Evolutionary conservation across 2,888 invertebrate genomes (phyloP), one percentile per base, ranked within the genome.

Genomic region (Ashinkailepas kermadecensis): DNA sequence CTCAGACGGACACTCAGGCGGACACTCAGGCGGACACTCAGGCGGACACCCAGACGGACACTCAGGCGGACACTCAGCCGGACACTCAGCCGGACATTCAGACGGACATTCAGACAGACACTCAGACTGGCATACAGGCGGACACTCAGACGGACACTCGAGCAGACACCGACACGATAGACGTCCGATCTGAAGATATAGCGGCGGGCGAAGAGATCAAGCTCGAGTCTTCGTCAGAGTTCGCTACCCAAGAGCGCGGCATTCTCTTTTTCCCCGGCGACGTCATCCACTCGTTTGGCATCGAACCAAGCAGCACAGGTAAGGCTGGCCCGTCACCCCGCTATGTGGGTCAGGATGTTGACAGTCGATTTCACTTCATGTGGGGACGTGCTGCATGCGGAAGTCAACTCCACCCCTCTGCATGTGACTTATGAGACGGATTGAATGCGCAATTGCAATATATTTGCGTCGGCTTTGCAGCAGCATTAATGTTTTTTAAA

Each of bases 221-320:
- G 39, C 39, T 4, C 39, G 39, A 39, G 7, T 15, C 23, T 13
- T 39, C 70, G 6, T 23, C 15, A 3, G 70, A 70, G 4, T 39
- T 9, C 4, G 25, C 7, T 39, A 7, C 7, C 15, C 39, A 39
- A 70, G 70, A 70, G 6, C 25, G 70, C 25, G 70, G 70, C 7
- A 70, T 70, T 12, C 39, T 70, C 70, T 70, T 70, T 39, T 70
- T 70, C 15, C 70, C 70, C 6, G 70, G 70, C 13, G 39, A 70
- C 39, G 70, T 70, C 70, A 70, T 70, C 70, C 70, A 70, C 15
- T 70, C 70, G 39, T 70, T 70, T 70, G 70, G 70, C 70, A 70
- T 70, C 70, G 70, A 0, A 10, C 70, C 70, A 70, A 70, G 70
- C 70, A 4, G 13, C 39, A 8, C 70, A 15, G 70, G 70, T 70